These are phyloP conservation scores for Cantharis nigra DNA, from an alignment of 2,888 invertebrate species.

Conservation along the genomic window DNA sequence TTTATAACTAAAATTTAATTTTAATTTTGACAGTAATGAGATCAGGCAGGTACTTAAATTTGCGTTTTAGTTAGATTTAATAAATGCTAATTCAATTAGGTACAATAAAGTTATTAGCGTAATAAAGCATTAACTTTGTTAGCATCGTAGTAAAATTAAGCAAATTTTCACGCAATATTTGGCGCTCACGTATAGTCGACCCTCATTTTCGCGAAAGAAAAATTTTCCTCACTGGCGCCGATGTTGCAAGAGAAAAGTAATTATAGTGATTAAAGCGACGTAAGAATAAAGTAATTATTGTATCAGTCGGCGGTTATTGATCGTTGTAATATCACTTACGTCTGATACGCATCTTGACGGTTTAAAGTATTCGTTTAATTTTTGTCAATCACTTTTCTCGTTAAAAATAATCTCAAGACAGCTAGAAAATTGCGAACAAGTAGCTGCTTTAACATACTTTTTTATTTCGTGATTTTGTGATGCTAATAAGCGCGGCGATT, in stretches of 20 bases:
- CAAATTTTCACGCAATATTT: neutral
- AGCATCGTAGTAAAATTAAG: neutral
- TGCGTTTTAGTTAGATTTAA: neutral
- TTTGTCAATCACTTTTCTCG: conserved; percentile 24
- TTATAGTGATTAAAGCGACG: conserved; percentile 5
- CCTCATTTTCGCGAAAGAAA: neutral
- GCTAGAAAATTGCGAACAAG: conserved; percentile 2
- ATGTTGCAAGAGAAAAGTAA: neutral
- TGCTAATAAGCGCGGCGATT: conserved; percentile 15
- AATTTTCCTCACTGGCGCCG: too few species aligned
- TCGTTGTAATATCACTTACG: conserved; percentile 14
- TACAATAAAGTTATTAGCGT: neutral
- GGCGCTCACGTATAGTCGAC: neutral
- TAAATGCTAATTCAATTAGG: neutral
- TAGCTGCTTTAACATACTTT: neutral
- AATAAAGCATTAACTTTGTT: neutral
- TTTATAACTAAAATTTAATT: neutral
- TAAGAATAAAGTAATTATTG: conserved; percentile 6
- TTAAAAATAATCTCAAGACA: conserved; percentile 8
- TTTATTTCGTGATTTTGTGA: neutral
- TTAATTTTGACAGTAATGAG: neutral
- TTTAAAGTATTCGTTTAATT: conserved; percentile 20
- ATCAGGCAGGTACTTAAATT: neutral
- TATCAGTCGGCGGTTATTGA: conserved; percentile 16
- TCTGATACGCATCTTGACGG: conserved; percentile 12